Evolutionary conservation across 2,888 invertebrate genomes (phyloP), one percentile per base, ranked within the genome.

Genomic region (Andrena hattorfiana): DNA sequence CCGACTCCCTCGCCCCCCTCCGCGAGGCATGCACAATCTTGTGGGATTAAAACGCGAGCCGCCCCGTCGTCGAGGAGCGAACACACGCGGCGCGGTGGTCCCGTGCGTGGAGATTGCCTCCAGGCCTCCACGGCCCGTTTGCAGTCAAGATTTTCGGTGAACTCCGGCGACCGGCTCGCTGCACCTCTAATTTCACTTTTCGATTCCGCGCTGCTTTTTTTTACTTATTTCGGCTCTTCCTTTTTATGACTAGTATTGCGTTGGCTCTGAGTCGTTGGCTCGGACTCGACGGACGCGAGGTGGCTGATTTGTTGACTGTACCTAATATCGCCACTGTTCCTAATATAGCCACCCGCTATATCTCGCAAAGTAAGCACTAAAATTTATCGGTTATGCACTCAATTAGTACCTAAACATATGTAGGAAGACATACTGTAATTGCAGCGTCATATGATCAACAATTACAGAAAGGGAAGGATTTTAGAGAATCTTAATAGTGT

Each of bases 21-120:
- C 83, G 56, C 80, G 84, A 85, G 84, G 87, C 85, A 88, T 89
- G 87, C 87, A 91, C 91, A 90, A 92, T 91, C 91, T 92, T 91
- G 89, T 84, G 90, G 90, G 91, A 91, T 92, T 92, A 92, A 93
- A 91, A 91, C 91, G 86, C 85, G 87, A 77, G 59, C 83, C 62
- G 71, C 56, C 64, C 60, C 64, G 62, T 60, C 76, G 83, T 70
- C 69, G 71, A 75, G 72, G 10, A 66, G 64, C 83, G 78, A 78
- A 83, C 81, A 84, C 87, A 85, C 86, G 85, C 81, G 86, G 84
- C 80, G 85, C 81, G 86, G 85, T 79, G 85, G 77, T 81, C 84
- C 80, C 83, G 89, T 87, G 87, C 85, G 87, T 85, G 85, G 87
- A 91, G 91, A 89, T 89, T 90, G 90, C 89, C 88, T 86, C 76